A percentile compares a stretch with the other conserved stretches of the same genome.
Evolutionary conservation across 1,140 invertebrate species (phyloP).

Genomic region (Lamellibrachia luymesi): DNA sequence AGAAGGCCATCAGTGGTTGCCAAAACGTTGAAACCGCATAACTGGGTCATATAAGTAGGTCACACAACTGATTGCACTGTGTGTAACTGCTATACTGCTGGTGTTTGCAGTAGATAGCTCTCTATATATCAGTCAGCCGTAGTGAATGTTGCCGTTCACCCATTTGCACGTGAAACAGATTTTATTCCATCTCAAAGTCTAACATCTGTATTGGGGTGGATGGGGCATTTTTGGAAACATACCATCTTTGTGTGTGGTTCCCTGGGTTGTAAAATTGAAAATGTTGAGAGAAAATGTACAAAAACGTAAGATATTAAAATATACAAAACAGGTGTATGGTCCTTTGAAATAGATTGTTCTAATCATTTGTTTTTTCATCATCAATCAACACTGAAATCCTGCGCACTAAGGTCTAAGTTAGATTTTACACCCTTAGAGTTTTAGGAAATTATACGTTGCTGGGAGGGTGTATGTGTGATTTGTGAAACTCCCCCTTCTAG

Average conservation of each 20-base stretch:
- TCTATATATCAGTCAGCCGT: not conserved
- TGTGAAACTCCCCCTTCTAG: too few relatives aligned
- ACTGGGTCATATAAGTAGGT: not conserved
- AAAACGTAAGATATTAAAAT: not conserved
- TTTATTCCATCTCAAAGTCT: not conserved
- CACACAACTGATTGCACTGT: not conserved
- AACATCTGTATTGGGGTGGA: not conserved
- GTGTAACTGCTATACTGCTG: not conserved
- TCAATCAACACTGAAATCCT: too few relatives aligned
- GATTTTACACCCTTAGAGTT: too few relatives aligned
- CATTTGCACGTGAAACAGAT: not conserved
- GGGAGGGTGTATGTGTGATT: too few relatives aligned
- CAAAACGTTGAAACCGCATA: too few relatives aligned
- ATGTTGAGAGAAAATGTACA: not conserved
- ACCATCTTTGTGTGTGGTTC: not conserved
- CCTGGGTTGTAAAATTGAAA: not conserved
- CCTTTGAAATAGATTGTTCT: too few relatives aligned
- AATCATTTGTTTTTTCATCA: too few relatives aligned
- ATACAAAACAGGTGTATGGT: too few relatives aligned
- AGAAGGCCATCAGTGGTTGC: too few relatives aligned
- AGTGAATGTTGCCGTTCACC: not conserved
- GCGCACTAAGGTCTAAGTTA: too few relatives aligned
- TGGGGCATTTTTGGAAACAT: not conserved
- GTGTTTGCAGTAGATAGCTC: not conserved
- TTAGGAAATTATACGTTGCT: too few relatives aligned